Evolutionary conservation across 1,140 invertebrate genomes (phyloP), one percentile per base, ranked within the genome.

Genomic region (Coelopa frigida): DNA sequence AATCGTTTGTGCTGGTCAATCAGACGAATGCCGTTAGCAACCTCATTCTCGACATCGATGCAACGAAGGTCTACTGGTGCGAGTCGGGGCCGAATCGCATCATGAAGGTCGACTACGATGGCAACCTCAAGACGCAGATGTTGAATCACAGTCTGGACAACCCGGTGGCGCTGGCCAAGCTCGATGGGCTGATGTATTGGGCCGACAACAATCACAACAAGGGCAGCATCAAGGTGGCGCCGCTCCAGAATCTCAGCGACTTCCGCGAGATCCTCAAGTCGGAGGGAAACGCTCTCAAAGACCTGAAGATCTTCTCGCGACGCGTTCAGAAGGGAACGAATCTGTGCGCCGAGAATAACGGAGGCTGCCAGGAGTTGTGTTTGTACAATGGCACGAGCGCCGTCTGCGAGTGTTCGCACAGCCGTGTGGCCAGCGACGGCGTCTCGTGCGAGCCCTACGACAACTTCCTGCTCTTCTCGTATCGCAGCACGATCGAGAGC

Each of bases 51-150:
- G 89, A 94, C 64, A 75, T 82, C 20, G 75, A 81, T 4, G 75
- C 76, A 18, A 75, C 75, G 41, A 81, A 82, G 46, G 75, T 98
- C 4, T 98, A 96, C 70, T 98, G 94, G 83, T 87, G 86, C 54
- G 94, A 98, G 70, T 79, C 82, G 54, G 85, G 89, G 54, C 53
- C 54, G 0, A 52, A 65, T 50, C 86, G 83, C 54, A 87, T 98
- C 46, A 94, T 96, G 75, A 79, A 82, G 40, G 76, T 76, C 42
- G 69, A 70, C 22, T 81, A 80, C 61, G 83, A 93, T 71, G 93
- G 92, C 0, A 77, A 73, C 7, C 75, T 83, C 35, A 76, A 82
- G 39, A 66, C 72, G 41, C 75, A 81, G 49, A 64, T 90, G 11
- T 73, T 88, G 4, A 82, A 78, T 32, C 78, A 84, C 45, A 81